Conservation (phyloP, 2,888 invertebrate species). For the Lepidocyrtoides sp. region DNA sequence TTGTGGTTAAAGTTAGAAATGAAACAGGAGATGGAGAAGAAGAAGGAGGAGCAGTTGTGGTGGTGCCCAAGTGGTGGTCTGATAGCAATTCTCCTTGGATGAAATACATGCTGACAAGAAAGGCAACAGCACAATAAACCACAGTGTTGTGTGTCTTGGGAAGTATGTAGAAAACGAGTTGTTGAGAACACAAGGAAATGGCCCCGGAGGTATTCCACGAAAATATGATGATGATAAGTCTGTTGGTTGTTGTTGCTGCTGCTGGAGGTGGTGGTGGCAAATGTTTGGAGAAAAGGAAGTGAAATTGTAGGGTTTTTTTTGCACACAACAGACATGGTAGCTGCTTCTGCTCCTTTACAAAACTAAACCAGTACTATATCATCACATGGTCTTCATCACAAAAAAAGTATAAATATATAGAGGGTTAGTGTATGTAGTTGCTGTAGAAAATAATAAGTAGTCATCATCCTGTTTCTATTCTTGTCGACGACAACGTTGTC, state of each 20-base stretch:
- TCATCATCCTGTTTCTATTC: conserved; percentile 37
- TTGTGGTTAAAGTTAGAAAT: conserved; percentile 38
- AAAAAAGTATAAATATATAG: too few relatives aligned
- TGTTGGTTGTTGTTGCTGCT: conserved; percentile 3
- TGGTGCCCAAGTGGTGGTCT: conserved; percentile 44
- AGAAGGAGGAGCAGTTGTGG: not conserved
- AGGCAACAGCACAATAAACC: conserved; percentile 61
- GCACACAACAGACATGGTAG: not conserved
- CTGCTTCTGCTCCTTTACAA: not conserved
- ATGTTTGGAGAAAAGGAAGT: conserved; percentile 2
- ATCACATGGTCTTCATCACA: not conserved
- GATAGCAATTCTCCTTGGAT: conserved; percentile 47
- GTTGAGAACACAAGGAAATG: conserved; percentile 48
- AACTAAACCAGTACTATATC: not conserved
- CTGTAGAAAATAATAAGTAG: conserved; percentile 26
- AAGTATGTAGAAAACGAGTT: conserved; percentile 51
- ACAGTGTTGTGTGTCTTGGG: conserved; percentile 64
- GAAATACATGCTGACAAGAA: conserved; percentile 65
- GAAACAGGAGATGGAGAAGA: not conserved
- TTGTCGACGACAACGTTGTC: conserved; percentile 55
- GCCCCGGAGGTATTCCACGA: conserved; percentile 59
- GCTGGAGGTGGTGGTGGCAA: not conserved
- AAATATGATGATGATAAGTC: conserved; percentile 66
- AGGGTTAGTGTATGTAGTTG: not conserved
- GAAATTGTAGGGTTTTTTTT: not conserved